Percentiles rank a stretch among this genome's conserved stretches.
Conservation (phyloP, 2,113 vertebrate species). For the Atherinomorus stipes region DNA sequence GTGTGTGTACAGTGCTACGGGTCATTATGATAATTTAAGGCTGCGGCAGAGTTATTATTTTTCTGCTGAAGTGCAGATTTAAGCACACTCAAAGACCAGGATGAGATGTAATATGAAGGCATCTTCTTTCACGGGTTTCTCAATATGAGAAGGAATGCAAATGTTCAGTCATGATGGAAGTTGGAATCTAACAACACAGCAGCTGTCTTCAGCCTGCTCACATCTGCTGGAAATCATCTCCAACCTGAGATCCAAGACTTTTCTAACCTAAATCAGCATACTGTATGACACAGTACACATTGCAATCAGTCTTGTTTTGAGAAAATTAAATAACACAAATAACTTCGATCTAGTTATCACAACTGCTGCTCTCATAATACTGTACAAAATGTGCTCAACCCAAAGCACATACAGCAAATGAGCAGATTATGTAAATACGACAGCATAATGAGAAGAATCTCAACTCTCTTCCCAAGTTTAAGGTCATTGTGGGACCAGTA, state of each 20-base stretch:
- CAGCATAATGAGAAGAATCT: background rate
- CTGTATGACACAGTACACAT: conserved; percentile 23
- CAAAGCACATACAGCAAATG: background rate
- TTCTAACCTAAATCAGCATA: conserved; percentile 18
- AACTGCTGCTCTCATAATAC: background rate
- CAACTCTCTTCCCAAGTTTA: background rate
- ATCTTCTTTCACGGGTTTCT: conserved; percentile 60
- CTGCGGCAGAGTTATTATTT: conserved; percentile 61
- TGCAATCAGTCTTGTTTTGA: conserved; percentile 15
- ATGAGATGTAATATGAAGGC: conserved; percentile 53
- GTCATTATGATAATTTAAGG: conserved; percentile 71
- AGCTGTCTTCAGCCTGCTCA: conserved; percentile 44
- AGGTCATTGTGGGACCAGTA: too few relatives aligned
- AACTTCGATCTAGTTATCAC: background rate
- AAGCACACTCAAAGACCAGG: conserved; percentile 45
- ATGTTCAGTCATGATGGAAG: conserved; percentile 52
- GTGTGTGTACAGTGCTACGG: conserved; percentile 27
- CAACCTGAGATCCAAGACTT: conserved; percentile 27
- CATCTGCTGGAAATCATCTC: conserved; percentile 23
- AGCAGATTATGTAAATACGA: too few relatives aligned
- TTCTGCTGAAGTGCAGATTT: conserved; percentile 75
- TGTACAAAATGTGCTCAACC: background rate
- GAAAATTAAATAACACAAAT: conserved; percentile 21
- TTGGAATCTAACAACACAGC: conserved; percentile 41
- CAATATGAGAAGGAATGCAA: conserved; percentile 62